Evolutionary conservation across 2,797 vertebrate species (phyloP), one percentile per base, ranked within the genome.

Genomic region (Lindbergichthys nudifrons): DNA sequence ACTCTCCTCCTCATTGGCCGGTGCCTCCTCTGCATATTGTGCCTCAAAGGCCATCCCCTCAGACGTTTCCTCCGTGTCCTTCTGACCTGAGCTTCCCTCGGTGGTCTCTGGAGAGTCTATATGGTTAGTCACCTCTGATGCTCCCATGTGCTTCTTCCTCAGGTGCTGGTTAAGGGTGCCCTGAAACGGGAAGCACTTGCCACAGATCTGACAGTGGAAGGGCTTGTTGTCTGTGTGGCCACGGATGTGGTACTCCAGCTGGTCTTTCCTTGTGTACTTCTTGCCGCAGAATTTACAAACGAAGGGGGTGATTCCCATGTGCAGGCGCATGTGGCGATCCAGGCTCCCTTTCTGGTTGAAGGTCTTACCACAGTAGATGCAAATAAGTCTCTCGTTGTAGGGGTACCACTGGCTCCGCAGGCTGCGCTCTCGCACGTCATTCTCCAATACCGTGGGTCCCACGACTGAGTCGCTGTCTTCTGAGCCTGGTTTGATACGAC

Each of bases 301-400:
- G 4, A 99, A 99, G 14, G 98, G 98, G 36, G 98, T 99, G 88
- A 99, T 99, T 62, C 98, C 98, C 98, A 99, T 99, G 84, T 99
- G 98, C 74, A 99, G 89, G 15, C 98, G 96, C 98, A 99, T 99
- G 93, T 99, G 98, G 70, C 98, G 96, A 87, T 99, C 98, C 1
- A 99, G 96, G 87, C 98, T 99, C 66, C 98, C 98, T 86, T 99
- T 99, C 94, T 99, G 98, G 92, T 99, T 99, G 93, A 99, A 99
- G 80, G 97, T 97, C 89, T 99, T 99, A 16, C 97, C 98, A 67
- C 98, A 99, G 94, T 99, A 99, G 91, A 99, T 97, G 82, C 98
- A 99, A 88, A 99, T 96, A 56, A 99, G 90, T 89, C 98, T 95
- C 89, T 99, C 97, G 0, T 95, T 98, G 93, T 97, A 98, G 0